phyloP scores from a whole-genome alignment of 2,113 vertebrate genomes.

The Dasyprocta punctata region DNA sequence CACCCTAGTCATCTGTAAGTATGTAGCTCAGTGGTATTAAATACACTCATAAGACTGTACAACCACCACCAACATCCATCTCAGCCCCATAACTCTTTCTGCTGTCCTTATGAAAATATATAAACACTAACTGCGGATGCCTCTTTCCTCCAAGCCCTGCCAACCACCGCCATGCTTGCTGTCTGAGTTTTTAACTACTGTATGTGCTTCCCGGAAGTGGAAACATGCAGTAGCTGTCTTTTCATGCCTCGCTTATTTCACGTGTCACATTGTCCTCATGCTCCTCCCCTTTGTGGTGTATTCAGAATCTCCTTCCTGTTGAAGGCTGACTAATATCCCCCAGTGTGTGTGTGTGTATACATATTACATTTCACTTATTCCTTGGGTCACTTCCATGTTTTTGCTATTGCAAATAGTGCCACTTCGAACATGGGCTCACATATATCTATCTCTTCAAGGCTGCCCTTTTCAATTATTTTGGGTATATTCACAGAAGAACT shows the following conservation, averaged over 20 bases:
- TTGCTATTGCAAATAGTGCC: background rate
- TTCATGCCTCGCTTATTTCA: background rate
- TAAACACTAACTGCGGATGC: background rate
- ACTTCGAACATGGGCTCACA: background rate
- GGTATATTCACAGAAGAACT: background rate
- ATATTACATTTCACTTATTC: background rate
- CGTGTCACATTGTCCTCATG: background rate
- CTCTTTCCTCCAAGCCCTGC: too few species aligned
- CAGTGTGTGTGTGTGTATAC: background rate
- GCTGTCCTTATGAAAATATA: background rate
- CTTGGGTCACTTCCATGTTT: background rate
- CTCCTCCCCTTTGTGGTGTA: background rate
- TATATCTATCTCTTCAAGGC: background rate
- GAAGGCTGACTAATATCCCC: background rate
- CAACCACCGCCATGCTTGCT: background rate
- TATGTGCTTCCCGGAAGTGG: background rate
- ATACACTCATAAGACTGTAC: background rate
- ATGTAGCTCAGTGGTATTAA: background rate
- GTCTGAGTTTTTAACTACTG: background rate
- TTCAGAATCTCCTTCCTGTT: background rate
- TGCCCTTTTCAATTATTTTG: background rate
- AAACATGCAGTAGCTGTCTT: background rate
- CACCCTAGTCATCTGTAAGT: background rate
- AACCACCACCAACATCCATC: too few species aligned
- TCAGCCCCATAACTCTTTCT: background rate